phyloP scores from a whole-genome alignment of 2,888 invertebrate species.

The Strigamia transsilvanica region DNA sequence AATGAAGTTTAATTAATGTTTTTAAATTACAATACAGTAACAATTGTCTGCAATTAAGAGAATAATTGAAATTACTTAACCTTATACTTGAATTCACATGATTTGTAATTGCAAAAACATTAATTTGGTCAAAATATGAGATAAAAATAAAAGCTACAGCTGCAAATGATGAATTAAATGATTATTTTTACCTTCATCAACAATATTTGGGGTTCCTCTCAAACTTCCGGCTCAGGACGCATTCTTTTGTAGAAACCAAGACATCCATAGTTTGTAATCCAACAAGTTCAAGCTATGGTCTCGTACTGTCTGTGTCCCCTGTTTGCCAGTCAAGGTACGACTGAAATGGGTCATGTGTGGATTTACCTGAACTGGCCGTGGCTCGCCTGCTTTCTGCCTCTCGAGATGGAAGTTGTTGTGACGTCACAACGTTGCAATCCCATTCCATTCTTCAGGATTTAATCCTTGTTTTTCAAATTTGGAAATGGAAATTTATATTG shows the following conservation, averaged over 20 bases:
- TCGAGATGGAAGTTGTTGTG: neutral
- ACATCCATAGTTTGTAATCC: conserved; percentile 6
- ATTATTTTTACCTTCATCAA: neutral
- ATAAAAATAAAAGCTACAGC: too few relatives aligned
- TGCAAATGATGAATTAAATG: neutral
- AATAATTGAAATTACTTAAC: too few relatives aligned
- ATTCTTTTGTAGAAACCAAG: neutral
- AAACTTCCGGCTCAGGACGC: neutral
- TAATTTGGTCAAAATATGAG: neutral
- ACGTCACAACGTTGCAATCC: neutral
- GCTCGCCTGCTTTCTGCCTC: conserved; percentile 13
- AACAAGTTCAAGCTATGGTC: conserved; percentile 6
- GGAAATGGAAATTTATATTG: too few relatives aligned
- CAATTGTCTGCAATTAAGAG: too few relatives aligned
- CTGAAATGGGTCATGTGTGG: conserved; percentile 10
- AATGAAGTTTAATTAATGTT: too few relatives aligned
- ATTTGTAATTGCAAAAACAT: too few relatives aligned
- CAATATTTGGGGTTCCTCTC: neutral
- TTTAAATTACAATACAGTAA: too few relatives aligned
- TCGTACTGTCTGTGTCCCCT: conserved; percentile 18
- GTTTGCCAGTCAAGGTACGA: conserved; percentile 22
- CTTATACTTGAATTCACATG: too few relatives aligned
- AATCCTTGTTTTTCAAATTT: too few relatives aligned
- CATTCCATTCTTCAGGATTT: neutral
- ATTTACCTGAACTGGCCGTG: conserved; percentile 30